phyloP scores from a whole-genome alignment of 2,888 invertebrate genomes.

The Pediacus dermestoides region DNA sequence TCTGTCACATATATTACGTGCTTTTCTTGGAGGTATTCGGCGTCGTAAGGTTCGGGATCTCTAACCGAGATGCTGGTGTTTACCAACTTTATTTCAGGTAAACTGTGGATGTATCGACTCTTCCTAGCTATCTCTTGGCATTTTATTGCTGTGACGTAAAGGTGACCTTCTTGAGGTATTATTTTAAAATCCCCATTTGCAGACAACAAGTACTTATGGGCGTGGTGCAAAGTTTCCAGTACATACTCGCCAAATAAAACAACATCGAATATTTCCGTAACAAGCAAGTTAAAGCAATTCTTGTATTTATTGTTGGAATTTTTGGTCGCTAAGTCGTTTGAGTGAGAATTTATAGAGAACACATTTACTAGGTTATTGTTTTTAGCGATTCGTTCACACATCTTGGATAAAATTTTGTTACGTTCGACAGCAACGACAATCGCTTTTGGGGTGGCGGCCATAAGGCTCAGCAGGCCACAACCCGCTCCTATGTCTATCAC shows the following conservation, averaged over 20 bases:
- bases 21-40: constrained; percentile 60
- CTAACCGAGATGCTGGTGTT: constrained; percentile 42
- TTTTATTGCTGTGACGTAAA: constrained; percentile 63
- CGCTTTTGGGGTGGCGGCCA: constrained; percentile 51
- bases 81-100: constrained; percentile 36
- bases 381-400: constrained; percentile 58
- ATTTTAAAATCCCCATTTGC: constrained; percentile 50
- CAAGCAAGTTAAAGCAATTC: constrained; percentile 58
- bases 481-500: constrained; percentile 77
- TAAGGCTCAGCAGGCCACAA: constrained; percentile 70
- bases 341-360: constrained; percentile 57
- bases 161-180: constrained; percentile 59
- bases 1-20: constrained; percentile 59
- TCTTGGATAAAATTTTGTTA: constrained; percentile 59
- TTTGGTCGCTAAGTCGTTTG: constrained; percentile 51
- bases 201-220: constrained; percentile 60
- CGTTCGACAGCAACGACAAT: constrained; percentile 66
- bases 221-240: constrained; percentile 64
- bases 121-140: constrained; percentile 46
- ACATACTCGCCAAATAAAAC: constrained; percentile 75
- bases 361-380: constrained; percentile 51
- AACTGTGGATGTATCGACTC: constrained; percentile 47
- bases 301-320: neutral
- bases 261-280: constrained; percentile 78
- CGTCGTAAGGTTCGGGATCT: constrained; percentile 62